Evolutionary conservation across 1,140 invertebrate species (phyloP).

Genomic region (Apocrypta bakeri): DNA sequence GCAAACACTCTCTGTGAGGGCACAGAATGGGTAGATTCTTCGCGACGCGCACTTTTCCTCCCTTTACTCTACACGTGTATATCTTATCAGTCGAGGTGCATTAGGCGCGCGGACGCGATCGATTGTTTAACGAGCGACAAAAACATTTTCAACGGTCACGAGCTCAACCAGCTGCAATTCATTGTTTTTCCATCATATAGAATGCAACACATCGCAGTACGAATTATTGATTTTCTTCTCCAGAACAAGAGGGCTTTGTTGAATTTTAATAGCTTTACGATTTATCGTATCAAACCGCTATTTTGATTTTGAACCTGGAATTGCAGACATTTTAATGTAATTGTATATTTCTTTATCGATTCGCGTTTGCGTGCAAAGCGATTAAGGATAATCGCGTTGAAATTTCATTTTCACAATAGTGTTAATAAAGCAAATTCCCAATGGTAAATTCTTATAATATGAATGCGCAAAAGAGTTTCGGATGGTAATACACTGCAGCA

Average conservation of each 20-base stretch:
- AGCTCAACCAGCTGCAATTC: no score
- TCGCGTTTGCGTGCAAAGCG: not conserved
- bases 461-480: no score
- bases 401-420: no score
- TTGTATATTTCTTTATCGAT: not conserved
- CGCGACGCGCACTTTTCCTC: not conserved
- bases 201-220: no score
- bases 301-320: not conserved
- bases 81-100: no score
- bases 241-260: no score
- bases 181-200: no score
- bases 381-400: not conserved
- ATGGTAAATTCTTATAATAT: no score
- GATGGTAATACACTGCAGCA: no score
- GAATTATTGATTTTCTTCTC: no score
- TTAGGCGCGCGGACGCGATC: not conserved
- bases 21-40: not conserved
- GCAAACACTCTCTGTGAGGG: slow-evolving; percentile 29
- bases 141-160: no score
- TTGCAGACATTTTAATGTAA: not conserved
- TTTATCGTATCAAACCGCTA: not conserved
- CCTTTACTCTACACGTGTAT: not conserved
- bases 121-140: not conserved
- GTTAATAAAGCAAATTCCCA: no score
- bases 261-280: not conserved